A percentile compares a stretch with the other conserved stretches of the same genome.
These are phyloP conservation scores for Meteorus colon DNA, from an alignment of 2,888 invertebrate genomes.

Conservation along the genomic window DNA sequence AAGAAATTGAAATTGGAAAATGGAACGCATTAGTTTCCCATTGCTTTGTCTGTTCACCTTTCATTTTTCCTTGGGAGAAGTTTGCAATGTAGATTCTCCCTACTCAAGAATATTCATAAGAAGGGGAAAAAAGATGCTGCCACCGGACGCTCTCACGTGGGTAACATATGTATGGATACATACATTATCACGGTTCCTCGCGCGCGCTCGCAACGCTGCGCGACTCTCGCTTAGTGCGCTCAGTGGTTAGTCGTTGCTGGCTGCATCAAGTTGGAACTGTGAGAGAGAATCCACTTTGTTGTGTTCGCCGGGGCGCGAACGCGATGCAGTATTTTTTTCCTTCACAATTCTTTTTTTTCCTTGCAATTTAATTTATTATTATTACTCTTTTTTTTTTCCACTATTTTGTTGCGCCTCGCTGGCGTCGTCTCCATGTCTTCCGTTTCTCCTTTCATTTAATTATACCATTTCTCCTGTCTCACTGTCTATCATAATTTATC, in stretches of 20 bases:
- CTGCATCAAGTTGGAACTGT: conserved; percentile 41
- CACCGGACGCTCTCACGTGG: conserved; percentile 59
- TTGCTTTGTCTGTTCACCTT: background rate
- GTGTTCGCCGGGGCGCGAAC: background rate
- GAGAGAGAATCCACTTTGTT: conserved; percentile 17
- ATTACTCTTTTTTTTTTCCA: background rate
- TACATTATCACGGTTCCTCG: conserved; percentile 64
- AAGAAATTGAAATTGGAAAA: background rate
- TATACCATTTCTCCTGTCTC: background rate
- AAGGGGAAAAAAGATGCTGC: conserved; percentile 48
- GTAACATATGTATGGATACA: conserved; percentile 62
- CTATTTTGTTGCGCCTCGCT: conserved; percentile 22
- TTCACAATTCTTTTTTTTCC: conserved; percentile 29
- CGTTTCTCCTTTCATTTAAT: conserved; percentile 10
- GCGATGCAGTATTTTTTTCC: conserved; percentile 13
- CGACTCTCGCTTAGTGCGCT: conserved; percentile 60
- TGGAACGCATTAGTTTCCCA: background rate
- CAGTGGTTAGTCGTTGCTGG: conserved; percentile 65
- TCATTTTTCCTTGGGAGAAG: background rate
- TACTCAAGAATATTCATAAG: background rate
- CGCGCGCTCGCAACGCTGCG: conserved; percentile 55
- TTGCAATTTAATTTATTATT: background rate
- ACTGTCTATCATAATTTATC: background rate
- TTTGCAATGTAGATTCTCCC: conserved; percentile 15
- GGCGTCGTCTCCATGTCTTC: background rate